A percentile compares a stretch with the other conserved stretches of the same genome.
phyloP scores from a whole-genome alignment of 2,113 vertebrate genomes.

The Oplegnathus fasciatus region DNA sequence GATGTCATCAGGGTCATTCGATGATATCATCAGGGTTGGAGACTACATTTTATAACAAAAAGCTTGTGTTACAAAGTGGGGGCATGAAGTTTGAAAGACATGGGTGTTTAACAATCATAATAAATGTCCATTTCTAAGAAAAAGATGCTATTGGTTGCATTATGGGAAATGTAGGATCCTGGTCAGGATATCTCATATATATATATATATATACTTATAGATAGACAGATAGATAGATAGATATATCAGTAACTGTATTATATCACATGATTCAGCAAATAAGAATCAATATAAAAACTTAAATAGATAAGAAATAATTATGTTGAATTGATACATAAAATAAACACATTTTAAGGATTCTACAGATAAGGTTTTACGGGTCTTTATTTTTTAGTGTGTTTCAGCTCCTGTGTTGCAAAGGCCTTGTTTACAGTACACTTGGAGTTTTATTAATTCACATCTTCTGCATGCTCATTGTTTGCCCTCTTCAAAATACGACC shows the following conservation, averaged over 20 bases:
- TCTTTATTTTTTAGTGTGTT: background rate
- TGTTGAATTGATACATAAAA: background rate
- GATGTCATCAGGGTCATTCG: background rate
- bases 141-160: background rate
- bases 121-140: background rate
- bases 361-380: background rate
- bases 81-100: background rate
- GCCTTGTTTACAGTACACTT: background rate
- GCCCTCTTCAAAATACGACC: conserved; percentile 4
- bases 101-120: background rate
- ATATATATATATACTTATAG: no score
- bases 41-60: no score
- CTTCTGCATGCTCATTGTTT: conserved; percentile 31
- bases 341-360: background rate
- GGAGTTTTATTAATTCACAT: conserved; percentile 1
- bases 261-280: background rate
- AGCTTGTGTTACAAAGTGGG: background rate
- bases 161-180: background rate
- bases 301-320: background rate
- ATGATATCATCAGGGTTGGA: background rate
- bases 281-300: background rate
- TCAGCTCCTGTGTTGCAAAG: background rate
- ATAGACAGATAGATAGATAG: no score
- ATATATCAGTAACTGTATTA: background rate
- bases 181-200: background rate